Evolutionary conservation across 2,888 invertebrate genomes (phyloP), one percentile per base, ranked within the genome.

Genomic region (Ophion ellenae): DNA sequence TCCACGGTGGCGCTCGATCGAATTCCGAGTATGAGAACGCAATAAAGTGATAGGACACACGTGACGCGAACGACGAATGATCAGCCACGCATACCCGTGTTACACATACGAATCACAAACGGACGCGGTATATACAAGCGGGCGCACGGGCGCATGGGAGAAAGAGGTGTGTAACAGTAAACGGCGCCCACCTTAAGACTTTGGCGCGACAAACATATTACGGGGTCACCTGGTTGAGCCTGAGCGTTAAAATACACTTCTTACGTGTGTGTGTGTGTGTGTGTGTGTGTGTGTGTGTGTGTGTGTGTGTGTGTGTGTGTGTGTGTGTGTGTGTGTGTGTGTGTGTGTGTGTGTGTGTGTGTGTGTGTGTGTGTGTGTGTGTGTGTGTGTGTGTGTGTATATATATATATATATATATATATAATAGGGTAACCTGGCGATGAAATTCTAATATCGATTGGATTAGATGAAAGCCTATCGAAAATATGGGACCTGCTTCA

Each of bases 161-260:
- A 83, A 77, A 83, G 14, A 77, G 69, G 64, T 76, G 75, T 71
- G 69, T 85, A 85, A 85, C 82, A 82, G 85, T 85, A 82, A 85
- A 82, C 61, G 85, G 82, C 85, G 85, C 85, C 82, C 82, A 85
- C 82, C 74, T 85, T 66, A 57, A 73, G 47, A 45, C 67, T 74
- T 70, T 59, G 70, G 40, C 85, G 67, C 73, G 78, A 53, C 82
- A 59, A 82, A 77, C 70, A 24, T 24, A 61, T 61, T 61, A 82
- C 82, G 82, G 45, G 78, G 81, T 81, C 81, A 78, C 78, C 81
- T 63, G 81, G 74, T 82, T 82, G 69, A 85, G 81, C 59, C 69
- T 79, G 28, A 59, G 57, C 78, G 59, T 70, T 57, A 82, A 85
- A 76, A 78, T 70, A 73, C 20, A 32, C 63, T 63, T 74, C 17